phyloP scores from a whole-genome alignment of 37 sponge, comb jelly and placozoan species.

The Agelas oroides region DNA sequence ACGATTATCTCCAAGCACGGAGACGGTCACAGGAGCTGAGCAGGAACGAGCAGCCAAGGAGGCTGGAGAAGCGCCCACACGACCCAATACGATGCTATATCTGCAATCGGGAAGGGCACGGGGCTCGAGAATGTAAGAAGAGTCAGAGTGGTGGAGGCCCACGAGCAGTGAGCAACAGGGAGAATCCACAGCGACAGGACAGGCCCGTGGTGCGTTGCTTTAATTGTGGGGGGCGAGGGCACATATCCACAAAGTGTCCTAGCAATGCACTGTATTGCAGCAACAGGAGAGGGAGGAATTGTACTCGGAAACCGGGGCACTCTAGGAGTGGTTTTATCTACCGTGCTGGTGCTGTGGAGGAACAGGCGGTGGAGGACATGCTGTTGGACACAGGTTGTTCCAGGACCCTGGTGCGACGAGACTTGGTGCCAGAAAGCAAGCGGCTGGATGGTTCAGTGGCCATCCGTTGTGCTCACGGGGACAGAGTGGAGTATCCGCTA shows the following conservation, averaged over 20 bases:
- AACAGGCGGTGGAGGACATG: background rate
- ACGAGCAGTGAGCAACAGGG: no score
- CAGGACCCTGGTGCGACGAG: slow-evolving; percentile 36
- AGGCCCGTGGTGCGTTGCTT: background rate
- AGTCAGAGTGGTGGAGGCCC: no score
- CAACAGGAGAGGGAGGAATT: background rate
- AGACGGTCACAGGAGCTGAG: no score
- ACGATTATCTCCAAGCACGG: slow-evolving; percentile 6
- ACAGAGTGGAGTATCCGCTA: slow-evolving; percentile 55
- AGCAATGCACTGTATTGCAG: slow-evolving; percentile 9
- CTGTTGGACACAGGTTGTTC: slow-evolving; percentile 41
- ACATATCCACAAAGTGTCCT: background rate
- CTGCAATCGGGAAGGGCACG: no score
- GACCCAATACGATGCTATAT: no score
- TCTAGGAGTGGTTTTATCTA: background rate
- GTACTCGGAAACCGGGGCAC: no score
- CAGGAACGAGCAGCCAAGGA: no score
- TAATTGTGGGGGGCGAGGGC: background rate
- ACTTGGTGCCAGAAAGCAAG: slow-evolving; percentile 49
- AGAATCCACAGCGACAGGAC: no score
- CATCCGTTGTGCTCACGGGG: slow-evolving; percentile 60
- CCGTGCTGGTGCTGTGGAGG: slow-evolving; percentile 11
- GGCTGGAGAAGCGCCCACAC: no score
- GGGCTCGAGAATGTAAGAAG: no score
- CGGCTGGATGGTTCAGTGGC: slow-evolving; percentile 23